Evolutionary conservation across 1,140 invertebrate genomes (phyloP).

Genomic region (Chironomus striatipennis): DNA sequence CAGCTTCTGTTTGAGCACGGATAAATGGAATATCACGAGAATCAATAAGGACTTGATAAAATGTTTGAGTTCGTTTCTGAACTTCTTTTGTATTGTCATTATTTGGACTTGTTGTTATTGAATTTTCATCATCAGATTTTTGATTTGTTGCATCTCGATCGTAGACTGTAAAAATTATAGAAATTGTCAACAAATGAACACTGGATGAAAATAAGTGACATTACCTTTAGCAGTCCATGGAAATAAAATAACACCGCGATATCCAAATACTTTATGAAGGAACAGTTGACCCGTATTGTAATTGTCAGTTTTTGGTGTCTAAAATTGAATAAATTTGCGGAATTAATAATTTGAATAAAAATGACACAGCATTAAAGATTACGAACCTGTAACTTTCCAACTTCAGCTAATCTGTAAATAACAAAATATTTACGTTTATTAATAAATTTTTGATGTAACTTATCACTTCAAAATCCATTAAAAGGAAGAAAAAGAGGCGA

Average conservation of each 20-base stretch:
- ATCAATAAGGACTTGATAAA: constrained; percentile 95
- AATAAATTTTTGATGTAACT: not conserved
- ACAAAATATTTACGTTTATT: constrained; percentile 13
- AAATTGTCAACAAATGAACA: no score
- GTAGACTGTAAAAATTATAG: constrained; percentile 60
- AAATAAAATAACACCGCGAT: constrained; percentile 89
- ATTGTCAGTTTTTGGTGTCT: constrained; percentile 69
- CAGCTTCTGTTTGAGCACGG: constrained; percentile 90
- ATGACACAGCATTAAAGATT: not conserved
- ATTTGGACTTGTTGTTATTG: constrained; percentile 40
- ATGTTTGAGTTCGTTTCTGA: constrained; percentile 83
- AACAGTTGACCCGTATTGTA: constrained; percentile 95
- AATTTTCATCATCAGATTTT: constrained; percentile 10
- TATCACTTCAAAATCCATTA: not conserved
- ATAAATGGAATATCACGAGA: constrained; percentile 92
- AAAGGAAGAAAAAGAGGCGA: not conserved
- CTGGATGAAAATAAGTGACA: not conserved
- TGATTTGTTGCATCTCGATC: constrained; percentile 69
- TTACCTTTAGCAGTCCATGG: constrained; percentile 79
- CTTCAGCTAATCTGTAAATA: constrained; percentile 47
- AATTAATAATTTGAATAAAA: not conserved
- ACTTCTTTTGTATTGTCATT: constrained; percentile 68
- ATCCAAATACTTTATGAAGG: constrained; percentile 90
- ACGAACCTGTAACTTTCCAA: constrained; percentile 42
- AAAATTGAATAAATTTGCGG: constrained; percentile 34